phyloP scores from a whole-genome alignment of 2,113 vertebrate genomes.

The Anarhynchus alexandrinus region DNA sequence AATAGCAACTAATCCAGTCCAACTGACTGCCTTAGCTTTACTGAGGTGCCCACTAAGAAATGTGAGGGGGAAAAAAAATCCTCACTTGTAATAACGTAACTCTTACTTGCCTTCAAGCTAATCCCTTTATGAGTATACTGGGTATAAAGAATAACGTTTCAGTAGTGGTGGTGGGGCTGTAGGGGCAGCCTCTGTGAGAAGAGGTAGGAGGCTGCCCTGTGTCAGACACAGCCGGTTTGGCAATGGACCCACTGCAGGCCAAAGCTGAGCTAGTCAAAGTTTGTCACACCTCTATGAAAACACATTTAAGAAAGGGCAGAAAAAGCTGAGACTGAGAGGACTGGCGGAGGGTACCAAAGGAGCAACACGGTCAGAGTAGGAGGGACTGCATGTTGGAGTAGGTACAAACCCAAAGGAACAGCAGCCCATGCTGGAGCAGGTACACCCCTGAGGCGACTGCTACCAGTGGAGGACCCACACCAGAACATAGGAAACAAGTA shows the following conservation, averaged over 20 bases:
- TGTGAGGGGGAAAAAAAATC: background rate
- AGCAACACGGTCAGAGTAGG: background rate
- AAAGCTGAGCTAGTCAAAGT: background rate
- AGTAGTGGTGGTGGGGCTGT: no score
- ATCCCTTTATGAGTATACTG: background rate
- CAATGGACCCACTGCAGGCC: background rate
- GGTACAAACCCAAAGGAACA: background rate
- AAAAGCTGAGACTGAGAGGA: background rate
- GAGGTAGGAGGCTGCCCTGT: background rate
- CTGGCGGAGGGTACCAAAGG: background rate
- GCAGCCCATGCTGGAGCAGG: background rate
- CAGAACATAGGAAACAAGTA: background rate
- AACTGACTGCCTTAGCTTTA: background rate
- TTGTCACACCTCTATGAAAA: background rate
- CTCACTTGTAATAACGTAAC: background rate
- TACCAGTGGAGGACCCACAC: background rate
- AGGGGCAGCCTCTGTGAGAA: background rate
- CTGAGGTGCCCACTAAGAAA: background rate
- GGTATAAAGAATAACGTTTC: background rate
- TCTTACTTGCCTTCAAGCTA: background rate
- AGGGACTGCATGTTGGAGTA: background rate
- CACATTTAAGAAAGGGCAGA: background rate
- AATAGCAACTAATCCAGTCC: background rate
- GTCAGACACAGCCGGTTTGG: background rate
- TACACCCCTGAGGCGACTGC: background rate